Percentiles rank a stretch among this genome's conserved stretches.
phyloP scores from a whole-genome alignment of 1,140 invertebrate species.

The Bombus pascuorum region DNA sequence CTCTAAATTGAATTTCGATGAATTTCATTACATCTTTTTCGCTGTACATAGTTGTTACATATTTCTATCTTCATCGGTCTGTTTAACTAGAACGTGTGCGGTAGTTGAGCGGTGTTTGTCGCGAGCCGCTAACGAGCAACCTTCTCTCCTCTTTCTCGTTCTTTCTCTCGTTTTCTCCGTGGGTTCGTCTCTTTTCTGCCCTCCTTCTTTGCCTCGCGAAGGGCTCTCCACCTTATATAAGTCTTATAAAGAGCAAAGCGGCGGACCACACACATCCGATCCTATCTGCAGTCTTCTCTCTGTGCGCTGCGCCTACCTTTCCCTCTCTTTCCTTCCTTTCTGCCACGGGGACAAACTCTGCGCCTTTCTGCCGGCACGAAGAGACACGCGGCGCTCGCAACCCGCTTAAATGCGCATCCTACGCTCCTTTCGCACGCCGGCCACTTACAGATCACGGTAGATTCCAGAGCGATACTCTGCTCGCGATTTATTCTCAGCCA shows the following conservation, averaged over 20 bases:
- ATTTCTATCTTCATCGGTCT: background rate
- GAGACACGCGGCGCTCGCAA: slow-evolving; percentile 35
- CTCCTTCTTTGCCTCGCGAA: slow-evolving; percentile 46
- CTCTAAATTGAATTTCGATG: background rate
- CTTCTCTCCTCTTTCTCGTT: slow-evolving; percentile 48
- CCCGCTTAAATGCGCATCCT: slow-evolving; percentile 28
- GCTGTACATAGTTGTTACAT: too few relatives aligned
- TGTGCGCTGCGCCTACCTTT: slow-evolving; percentile 58
- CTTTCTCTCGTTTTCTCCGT: background rate
- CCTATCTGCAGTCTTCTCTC: slow-evolving; percentile 77
- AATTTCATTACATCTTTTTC: background rate
- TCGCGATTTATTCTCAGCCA: slow-evolving; percentile 46
- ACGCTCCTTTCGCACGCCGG: slow-evolving; percentile 54
- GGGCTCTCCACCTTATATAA: slow-evolving; percentile 79
- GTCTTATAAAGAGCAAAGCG: slow-evolving; percentile 82
- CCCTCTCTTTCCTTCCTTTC: slow-evolving; percentile 28
- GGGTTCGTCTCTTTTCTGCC: slow-evolving; percentile 34
- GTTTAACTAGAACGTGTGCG: slow-evolving; percentile 47
- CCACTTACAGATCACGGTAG: slow-evolving; percentile 60
- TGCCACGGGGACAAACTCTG: slow-evolving; percentile 28
- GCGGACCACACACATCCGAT: slow-evolving; percentile 82
- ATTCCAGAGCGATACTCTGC: slow-evolving; percentile 32
- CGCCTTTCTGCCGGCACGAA: background rate
- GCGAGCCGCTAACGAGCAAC: slow-evolving; percentile 82
- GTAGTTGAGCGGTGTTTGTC: slow-evolving; percentile 76